phyloP scores from a whole-genome alignment of 2,113 vertebrate species.

The Pseudopodoces humilis region DNA sequence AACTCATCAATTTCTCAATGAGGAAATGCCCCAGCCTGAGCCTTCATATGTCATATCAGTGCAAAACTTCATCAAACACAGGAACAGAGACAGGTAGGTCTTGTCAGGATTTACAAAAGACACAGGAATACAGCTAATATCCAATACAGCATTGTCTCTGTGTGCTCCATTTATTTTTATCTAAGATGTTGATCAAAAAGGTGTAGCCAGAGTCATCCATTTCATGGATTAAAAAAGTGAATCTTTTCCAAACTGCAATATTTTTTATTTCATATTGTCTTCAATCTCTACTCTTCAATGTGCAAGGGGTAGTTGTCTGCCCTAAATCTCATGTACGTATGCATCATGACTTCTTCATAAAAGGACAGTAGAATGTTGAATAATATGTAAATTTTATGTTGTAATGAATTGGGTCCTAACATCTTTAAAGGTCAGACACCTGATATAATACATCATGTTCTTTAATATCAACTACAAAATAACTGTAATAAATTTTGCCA shows the following conservation, averaged over 20 bases:
- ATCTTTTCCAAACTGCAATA: not conserved
- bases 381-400: constrained; percentile 87
- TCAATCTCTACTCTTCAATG: constrained; percentile 30
- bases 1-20: not conserved
- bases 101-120: constrained; percentile 41
- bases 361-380: constrained; percentile 78
- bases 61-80: not conserved
- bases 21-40: not conserved
- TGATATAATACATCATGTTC: constrained; percentile 85
- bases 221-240: constrained; percentile 37
- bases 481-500: constrained; percentile 84
- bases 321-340: constrained; percentile 67
- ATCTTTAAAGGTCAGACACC: constrained; percentile 86
- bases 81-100: not conserved
- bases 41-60: constrained; percentile 16
- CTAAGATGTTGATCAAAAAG: not conserved
- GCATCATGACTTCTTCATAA: constrained; percentile 77
- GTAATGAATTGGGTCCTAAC: constrained; percentile 85
- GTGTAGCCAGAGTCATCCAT: constrained; percentile 4
- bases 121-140: not conserved
- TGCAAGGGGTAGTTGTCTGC: constrained; percentile 34
- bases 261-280: constrained; percentile 44
- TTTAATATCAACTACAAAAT: constrained; percentile 87
- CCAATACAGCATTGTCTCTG: not conserved
- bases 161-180: constrained; percentile 22